Evolutionary conservation across 1,140 invertebrate genomes (phyloP).

Genomic region (Homarus americanus): DNA sequence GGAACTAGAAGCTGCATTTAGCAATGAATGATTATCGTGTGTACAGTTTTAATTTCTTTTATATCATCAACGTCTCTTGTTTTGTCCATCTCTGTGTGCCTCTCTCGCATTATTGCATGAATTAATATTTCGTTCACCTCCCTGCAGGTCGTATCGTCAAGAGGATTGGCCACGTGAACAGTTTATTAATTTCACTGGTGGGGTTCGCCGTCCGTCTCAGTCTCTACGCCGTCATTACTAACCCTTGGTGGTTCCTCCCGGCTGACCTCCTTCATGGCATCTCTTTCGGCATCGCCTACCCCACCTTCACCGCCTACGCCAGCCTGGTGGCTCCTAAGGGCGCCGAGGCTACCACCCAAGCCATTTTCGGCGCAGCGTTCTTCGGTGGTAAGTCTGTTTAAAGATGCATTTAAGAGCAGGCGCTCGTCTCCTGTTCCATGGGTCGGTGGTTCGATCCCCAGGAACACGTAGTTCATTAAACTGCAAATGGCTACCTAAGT

Average conservation of each 20-base stretch:
- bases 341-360: conserved; percentile 47
- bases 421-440: too few species aligned
- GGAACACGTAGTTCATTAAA: too few species aligned
- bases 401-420: too few species aligned
- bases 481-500: too few species aligned
- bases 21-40: background rate
- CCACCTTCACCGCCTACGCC: conserved; percentile 48
- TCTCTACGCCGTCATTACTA: conserved; percentile 47
- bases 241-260: conserved; percentile 61
- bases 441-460: too few species aligned
- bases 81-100: too few species aligned
- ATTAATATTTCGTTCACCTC: too few species aligned
- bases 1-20: too few species aligned
- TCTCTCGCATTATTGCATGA: too few species aligned
- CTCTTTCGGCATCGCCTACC: conserved; percentile 55
- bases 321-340: conserved; percentile 49
- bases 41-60: too few species aligned
- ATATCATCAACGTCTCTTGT: too few species aligned
- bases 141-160: conserved; percentile 55
- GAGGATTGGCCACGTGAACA: conserved; percentile 37
- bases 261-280: conserved; percentile 61
- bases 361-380: conserved; percentile 55
- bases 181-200: conserved; percentile 35
- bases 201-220: conserved; percentile 46
- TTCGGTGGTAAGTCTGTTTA: conserved; percentile 31